phyloP scores from a whole-genome alignment of 2,888 invertebrate genomes.

The Tolmerus cingulatus region DNA sequence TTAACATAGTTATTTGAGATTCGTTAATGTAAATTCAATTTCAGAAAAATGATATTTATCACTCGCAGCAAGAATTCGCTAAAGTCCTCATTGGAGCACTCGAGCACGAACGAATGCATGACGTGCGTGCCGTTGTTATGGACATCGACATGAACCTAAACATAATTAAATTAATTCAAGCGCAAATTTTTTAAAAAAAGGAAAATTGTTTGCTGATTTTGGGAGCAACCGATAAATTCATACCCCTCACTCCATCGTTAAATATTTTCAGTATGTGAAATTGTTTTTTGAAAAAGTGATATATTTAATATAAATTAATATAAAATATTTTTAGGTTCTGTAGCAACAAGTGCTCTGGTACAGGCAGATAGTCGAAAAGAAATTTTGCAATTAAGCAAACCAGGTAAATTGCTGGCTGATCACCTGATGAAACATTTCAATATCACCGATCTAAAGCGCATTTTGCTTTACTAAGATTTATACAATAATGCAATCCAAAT shows the following conservation, averaged over 20 bases:
- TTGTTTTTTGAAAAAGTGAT: neutral
- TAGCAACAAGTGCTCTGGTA: slow-evolving; percentile 54
- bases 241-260: slow-evolving; percentile 55
- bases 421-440: slow-evolving; percentile 58
- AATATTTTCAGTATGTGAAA: slow-evolving; percentile 53
- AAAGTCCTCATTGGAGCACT: neutral
- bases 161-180: slow-evolving; percentile 62
- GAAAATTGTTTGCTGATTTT: slow-evolving; percentile 62
- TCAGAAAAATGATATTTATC: neutral
- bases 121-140: slow-evolving; percentile 64
- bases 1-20: neutral
- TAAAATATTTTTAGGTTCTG: slow-evolving; percentile 43
- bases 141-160: slow-evolving; percentile 63
- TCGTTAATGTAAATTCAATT: neutral
- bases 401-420: slow-evolving; percentile 59
- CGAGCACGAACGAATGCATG: neutral
- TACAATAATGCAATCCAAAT: neutral
- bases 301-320: too few species aligned
- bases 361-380: slow-evolving; percentile 56
- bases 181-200: slow-evolving; percentile 61
- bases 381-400: slow-evolving; percentile 63
- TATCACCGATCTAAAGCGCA: slow-evolving; percentile 70
- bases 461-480: slow-evolving; percentile 53
- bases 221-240: slow-evolving; percentile 59
- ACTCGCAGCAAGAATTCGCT: neutral